These are phyloP conservation scores for Lacerta bilineata DNA, from an alignment of 2,797 vertebrate genomes.

Conservation along the genomic window DNA sequence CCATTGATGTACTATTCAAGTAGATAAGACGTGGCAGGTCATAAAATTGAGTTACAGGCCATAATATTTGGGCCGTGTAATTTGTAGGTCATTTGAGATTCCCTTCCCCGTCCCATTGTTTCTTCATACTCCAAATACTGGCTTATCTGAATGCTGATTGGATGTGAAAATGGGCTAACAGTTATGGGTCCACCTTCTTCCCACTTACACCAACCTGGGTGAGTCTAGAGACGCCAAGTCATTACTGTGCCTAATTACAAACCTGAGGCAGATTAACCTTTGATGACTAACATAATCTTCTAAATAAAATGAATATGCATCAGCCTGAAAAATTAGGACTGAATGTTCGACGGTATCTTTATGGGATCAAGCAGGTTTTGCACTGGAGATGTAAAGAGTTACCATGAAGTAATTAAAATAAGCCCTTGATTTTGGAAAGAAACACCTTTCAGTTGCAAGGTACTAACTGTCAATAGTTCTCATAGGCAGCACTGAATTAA, in stretches of 20 bases:
- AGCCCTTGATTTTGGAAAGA: constrained; percentile 70
- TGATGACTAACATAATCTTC: constrained; percentile 78
- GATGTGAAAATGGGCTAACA: constrained; percentile 53
- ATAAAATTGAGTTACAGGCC: neutral
- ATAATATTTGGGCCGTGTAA: neutral
- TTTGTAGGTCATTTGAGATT: neutral
- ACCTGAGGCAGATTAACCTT: constrained; percentile 76
- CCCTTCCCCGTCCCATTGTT: neutral
- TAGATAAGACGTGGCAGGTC: neutral
- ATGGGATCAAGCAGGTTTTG: constrained; percentile 76
- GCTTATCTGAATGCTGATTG: neutral
- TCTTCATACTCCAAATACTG: neutral
- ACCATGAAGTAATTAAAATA: constrained; percentile 72
- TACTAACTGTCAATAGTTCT: constrained; percentile 68
- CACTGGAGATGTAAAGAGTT: constrained; percentile 75
- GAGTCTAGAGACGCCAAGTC: constrained; percentile 71
- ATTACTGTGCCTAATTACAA: constrained; percentile 74
- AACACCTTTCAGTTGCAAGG: constrained; percentile 71
- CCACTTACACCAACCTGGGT: constrained; percentile 51
- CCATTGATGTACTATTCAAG: neutral
- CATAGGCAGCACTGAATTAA: constrained; percentile 69
- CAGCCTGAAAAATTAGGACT: constrained; percentile 75
- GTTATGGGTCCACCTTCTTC: constrained; percentile 45
- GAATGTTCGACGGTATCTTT: constrained; percentile 75
- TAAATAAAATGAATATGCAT: constrained; percentile 80